Base-by-base conservation (phyloP, 2,888 invertebrate genomes). In the Drosophila colorata region DNA sequence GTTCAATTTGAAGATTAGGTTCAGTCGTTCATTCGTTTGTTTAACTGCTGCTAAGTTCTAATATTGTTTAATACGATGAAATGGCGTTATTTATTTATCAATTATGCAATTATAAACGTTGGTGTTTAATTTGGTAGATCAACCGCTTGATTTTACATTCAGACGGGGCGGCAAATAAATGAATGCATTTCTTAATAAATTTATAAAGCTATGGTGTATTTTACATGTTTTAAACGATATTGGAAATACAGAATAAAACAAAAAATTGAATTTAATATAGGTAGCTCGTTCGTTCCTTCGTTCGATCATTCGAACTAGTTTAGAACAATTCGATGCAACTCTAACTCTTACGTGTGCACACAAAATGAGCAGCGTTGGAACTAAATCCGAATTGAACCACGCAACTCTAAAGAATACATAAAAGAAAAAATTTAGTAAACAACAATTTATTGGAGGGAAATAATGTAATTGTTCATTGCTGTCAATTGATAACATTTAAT, bases 371-470 rank as follows among this genome's bases (percentile, higher is more conserved):
- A 14, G 31, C 23, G 44, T 20, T 37, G 28, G 67, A 67, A 67
- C 67, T 46, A 31, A 37, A 35, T 56, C 67, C 9, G 31, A 65
- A 38, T 31, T 41, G 72, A 51, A 49, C 66, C 52, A 59, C 43
- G 43, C 64, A 53, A 52, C 67, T 66, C 61, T 51, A 63, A 53
- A 74, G 80, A 80, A 87, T 82, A 87, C 87, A 82, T 81, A 87
- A 83, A 82, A 68, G 66, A 85, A 86, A 87, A 82, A 68, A 33
- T 33, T 74, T 80, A 74, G 81, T 82, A 82, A 82, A 82, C 82
- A 82, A 82, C 71, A 47, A 61, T 80, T 66, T 80, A 77, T 81
- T 86, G 81, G 84, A 81, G 81, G 85, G 82, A 87, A 87, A 75
- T 71, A 81, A 78, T 71, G 75, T 75, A 80, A 69, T 61, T 47